phyloP scores from a whole-genome alignment of 2,888 invertebrate genomes.

The Desoria tigrina region DNA sequence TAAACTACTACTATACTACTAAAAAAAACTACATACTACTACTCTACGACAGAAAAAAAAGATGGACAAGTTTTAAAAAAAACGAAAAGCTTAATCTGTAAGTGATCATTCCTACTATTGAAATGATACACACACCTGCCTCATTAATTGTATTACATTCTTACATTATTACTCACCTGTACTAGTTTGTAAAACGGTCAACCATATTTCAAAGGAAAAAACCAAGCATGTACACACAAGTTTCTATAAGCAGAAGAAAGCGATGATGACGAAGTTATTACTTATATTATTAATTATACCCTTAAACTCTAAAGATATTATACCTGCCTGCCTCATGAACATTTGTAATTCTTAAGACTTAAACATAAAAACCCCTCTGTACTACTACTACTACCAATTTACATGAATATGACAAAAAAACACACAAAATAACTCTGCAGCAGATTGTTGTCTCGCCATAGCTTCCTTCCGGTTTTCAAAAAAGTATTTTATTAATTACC shows the following conservation, averaged over 20 bases:
- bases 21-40: too few species aligned
- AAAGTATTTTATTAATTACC: constrained; percentile 16
- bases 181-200: constrained; percentile 3
- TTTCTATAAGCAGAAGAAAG: too few species aligned
- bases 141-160: constrained; percentile 7
- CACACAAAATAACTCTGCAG: constrained; percentile 5
- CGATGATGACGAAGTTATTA: not conserved
- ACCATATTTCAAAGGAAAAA: constrained; percentile 1
- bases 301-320: constrained; percentile 2
- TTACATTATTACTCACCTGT: constrained; percentile 8
- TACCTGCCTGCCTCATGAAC: constrained; percentile 11
- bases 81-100: constrained; percentile 6
- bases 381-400: not conserved
- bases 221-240: too few species aligned
- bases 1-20: too few species aligned
- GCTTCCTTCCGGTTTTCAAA: constrained; percentile 13
- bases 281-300: constrained; percentile 7
- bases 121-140: constrained; percentile 12
- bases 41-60: constrained; percentile 8
- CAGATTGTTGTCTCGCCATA: not conserved
- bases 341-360: constrained; percentile 13
- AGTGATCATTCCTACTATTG: constrained; percentile 7
- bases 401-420: too few species aligned
- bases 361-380: constrained; percentile 6
- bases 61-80: constrained; percentile 7